Conservation (phyloP, 2,113 vertebrate species). For the Chunga burmeisteri region DNA sequence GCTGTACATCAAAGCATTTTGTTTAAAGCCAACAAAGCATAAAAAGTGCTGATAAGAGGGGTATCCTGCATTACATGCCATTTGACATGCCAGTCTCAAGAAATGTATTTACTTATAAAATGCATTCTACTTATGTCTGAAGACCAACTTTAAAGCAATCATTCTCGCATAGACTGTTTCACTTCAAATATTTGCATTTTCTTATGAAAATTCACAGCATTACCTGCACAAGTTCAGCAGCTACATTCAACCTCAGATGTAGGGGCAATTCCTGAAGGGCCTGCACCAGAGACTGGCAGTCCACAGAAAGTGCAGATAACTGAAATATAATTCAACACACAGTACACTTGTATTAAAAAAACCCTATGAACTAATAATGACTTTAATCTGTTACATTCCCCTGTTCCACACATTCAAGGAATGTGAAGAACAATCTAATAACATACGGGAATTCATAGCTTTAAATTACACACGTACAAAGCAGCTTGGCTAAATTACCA, state of each 20-base stretch:
- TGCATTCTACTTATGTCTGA: not conserved
- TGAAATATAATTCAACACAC: conserved; percentile 37
- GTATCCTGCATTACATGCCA: not conserved
- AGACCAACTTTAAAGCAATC: not conserved
- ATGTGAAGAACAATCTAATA: not conserved
- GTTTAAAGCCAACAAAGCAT: not conserved
- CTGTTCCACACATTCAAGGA: not conserved
- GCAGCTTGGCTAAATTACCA: not conserved
- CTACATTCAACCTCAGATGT: conserved; percentile 83
- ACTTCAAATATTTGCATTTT: not conserved
- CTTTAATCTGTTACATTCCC: not conserved
- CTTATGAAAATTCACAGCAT: not conserved
- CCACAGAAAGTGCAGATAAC: conserved; percentile 80
- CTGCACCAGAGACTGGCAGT: conserved; percentile 80
- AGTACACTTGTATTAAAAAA: not conserved
- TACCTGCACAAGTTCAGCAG: conserved; percentile 88
- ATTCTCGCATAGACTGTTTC: not conserved
- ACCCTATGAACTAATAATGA: not conserved
- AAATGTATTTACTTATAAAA: not conserved
- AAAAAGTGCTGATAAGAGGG: not conserved
- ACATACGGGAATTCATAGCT: not conserved
- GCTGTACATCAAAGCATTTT: not conserved
- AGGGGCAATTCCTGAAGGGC: conserved; percentile 86
- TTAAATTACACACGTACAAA: not conserved
- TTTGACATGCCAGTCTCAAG: not conserved